Evolutionary conservation across 1,140 invertebrate genomes (phyloP).

Genomic region (Rhopalosiphum maidis): DNA sequence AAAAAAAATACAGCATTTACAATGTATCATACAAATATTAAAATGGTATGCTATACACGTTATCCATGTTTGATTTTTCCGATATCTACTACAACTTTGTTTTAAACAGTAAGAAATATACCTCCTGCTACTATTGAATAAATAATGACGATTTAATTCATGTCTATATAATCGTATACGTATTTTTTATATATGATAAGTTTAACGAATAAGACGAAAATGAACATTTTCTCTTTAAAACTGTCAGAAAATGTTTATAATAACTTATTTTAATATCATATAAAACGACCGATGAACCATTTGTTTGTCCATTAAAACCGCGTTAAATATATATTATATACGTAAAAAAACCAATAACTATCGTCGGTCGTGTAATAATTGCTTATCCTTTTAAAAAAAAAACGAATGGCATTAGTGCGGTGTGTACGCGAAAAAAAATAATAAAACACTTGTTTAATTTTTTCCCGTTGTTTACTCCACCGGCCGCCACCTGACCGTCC

Average conservation of each 20-base stretch:
- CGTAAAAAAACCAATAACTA: background rate
- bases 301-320: background rate
- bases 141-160: background rate
- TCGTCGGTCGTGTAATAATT: background rate
- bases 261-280: background rate
- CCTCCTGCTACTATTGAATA: background rate
- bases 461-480: background rate
- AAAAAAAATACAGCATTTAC: background rate
- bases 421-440: background rate
- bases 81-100: background rate
- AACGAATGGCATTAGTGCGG: background rate
- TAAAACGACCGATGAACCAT: background rate
- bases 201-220: background rate
- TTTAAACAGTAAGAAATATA: background rate
- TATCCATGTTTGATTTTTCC: background rate
- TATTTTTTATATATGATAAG: no score
- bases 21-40: no score
- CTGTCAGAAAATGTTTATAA: background rate
- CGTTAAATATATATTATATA: background rate
- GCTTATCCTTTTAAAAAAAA: background rate
- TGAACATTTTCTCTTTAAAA: background rate
- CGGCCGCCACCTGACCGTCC: background rate
- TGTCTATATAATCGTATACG: background rate
- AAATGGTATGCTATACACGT: no score
- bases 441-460: constrained; percentile 33